A percentile compares a stretch with the other conserved stretches of the same genome.
These are phyloP conservation scores for Agrochola lota DNA, from an alignment of 2,888 invertebrate genomes.

Conservation along the genomic window DNA sequence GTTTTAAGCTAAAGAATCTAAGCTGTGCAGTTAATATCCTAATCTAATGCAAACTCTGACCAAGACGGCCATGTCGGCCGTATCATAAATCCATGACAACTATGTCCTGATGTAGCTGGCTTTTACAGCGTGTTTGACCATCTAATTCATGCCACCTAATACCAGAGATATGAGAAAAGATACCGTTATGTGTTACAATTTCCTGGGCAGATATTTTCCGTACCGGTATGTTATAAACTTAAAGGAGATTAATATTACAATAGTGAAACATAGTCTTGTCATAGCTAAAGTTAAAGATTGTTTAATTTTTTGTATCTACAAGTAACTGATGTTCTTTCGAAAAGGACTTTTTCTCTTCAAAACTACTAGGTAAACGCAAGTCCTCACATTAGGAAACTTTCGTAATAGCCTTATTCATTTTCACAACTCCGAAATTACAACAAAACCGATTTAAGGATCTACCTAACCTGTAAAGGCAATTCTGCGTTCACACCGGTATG, in stretches of 20 bases:
- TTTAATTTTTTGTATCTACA: not conserved
- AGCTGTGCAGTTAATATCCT: slow-evolving; percentile 23
- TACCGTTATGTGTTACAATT: slow-evolving; percentile 30
- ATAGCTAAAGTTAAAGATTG: not conserved
- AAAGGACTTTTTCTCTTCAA: not conserved
- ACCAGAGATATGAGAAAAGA: slow-evolving; percentile 37
- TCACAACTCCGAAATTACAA: slow-evolving; percentile 5
- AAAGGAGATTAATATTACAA: not conserved
- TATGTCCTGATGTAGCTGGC: slow-evolving; percentile 51
- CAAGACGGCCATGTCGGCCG: slow-evolving; percentile 27
- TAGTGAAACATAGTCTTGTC: not conserved
- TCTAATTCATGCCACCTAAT: slow-evolving; percentile 65
- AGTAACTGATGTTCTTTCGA: not conserved
- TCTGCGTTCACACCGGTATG: slow-evolving; percentile 75
- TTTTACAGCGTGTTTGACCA: slow-evolving; percentile 49
- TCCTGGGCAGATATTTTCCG: slow-evolving; percentile 35
- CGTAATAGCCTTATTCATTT: not conserved
- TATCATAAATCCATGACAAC: slow-evolving; percentile 60
- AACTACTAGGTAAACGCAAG: not conserved
- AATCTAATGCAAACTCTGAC: slow-evolving; percentile 54
- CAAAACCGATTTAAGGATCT: slow-evolving; percentile 11
- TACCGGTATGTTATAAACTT: slow-evolving; percentile 8
- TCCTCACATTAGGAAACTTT: not conserved
- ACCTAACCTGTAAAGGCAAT: slow-evolving; percentile 54
- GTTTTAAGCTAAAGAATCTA: not conserved